Evolutionary conservation across 2,797 vertebrate genomes (phyloP), one percentile per base, ranked within the genome.

Genomic region (Ceyx erithaca): DNA sequence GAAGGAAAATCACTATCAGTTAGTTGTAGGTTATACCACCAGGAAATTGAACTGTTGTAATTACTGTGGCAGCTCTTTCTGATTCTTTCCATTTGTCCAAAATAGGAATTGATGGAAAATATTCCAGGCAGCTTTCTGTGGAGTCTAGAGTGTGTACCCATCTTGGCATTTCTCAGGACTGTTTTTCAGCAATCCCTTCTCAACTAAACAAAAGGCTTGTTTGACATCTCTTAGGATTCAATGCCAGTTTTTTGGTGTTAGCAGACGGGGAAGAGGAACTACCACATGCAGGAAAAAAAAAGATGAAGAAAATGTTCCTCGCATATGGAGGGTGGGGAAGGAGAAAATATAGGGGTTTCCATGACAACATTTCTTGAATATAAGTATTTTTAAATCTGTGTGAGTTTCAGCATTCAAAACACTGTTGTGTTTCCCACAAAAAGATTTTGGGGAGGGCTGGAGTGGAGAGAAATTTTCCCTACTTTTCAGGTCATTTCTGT

Each of bases 361-460:
- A 98, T 98, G 94, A 96, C 86, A 97, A 98, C 97, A 89, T 96
- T 96, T 85, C 96, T 97, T 93, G 87, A 96, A 97, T 93, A 96
- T 96, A 96, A 85, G 91, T 98, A 98, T 98, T 98, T 98, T 97
- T 97, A 97, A 98, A 97, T 97, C 96, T 97, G 90, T 96, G 93
- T 94, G 96, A 97, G 96, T 97, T 96, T 97, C 97, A 97, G 95
- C 93, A 96, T 97, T 97, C 96, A 96, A 97, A 97, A 96, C 96
- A 96, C 97, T 96, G 96, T 97, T 97, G 94, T 96, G 96, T 97
- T 95, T 97, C 90, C 91, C 89, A 96, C 95, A 94, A 94, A 93
- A 96, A 97, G 89, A 87, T 93, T 96, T 96, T 93, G 70, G 63
- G 92, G 93, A 79, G 90, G 89, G 87, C 77, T 94, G 81, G 81